Base-by-base conservation (phyloP, 2,888 invertebrate genomes). In the Beris morrisii region DNA sequence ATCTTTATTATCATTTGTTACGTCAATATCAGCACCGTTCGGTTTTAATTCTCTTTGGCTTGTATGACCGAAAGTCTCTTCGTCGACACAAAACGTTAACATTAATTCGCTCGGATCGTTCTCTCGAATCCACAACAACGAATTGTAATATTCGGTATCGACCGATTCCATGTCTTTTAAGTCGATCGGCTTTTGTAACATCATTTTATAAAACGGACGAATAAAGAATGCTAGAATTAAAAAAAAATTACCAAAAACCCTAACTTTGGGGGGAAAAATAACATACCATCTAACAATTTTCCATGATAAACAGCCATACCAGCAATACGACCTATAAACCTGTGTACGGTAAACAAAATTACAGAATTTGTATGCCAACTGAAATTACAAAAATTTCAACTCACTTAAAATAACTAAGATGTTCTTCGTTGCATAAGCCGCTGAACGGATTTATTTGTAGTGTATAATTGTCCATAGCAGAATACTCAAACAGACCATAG, bases 271-370 rank as follows among this genome's bases (percentile, higher is more conserved):
- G 65, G 50, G 69, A 15, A 28, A 55, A 44, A 67, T n/a, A 65
- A 73, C 82, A 82, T 76, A 94, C 95, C 97, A 83, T 98, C 98
- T 70, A 98, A 83, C 72, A 99, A 84, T 83, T 98, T 98, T 73
- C 98, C 98, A 79, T 99, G 98, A 82, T 97, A 98, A 44, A 99
- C 95, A 32, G 98, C 98, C 97, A 99, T 98, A 73, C 98, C 99
- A 65, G 97, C 97, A 70, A 98, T 91, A 67, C 97, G 86, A 68
- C 99, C 99, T 73, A 98, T 97, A 80, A 99, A 99, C 82, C 81
- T 81, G 38, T 12, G 66, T 7, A 13, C 13, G 4, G 9, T 1
- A 22, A 48, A 48, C 1, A 48, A 5, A 48, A 48, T 48, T 7
- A 22, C 30, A n/a, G 22, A 15, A 15, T 52, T 52, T 15, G 52